These are phyloP conservation scores for Coccyzus lansbergi DNA, from an alignment of 2,797 vertebrate species.

Conservation along the genomic window DNA sequence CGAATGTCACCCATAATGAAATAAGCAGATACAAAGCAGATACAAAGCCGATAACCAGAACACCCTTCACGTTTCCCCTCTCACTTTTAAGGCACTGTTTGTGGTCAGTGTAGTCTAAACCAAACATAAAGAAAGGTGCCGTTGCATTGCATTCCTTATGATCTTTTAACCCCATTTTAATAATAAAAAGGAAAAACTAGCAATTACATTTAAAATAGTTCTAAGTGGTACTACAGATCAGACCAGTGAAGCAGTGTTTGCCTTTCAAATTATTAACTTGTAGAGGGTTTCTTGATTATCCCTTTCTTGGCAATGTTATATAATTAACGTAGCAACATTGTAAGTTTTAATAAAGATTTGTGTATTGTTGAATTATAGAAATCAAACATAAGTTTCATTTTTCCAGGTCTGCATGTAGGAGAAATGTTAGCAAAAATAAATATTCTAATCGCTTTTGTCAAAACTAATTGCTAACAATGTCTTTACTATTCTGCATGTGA, in stretches of 20 bases:
- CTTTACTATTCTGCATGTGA: constrained; percentile 62
- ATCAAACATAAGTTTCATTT: constrained; percentile 56
- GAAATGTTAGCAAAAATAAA: constrained; percentile 67
- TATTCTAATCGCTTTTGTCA: constrained; percentile 72
- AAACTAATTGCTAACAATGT: constrained; percentile 68
- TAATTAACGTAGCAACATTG: constrained; percentile 58
- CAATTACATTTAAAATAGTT: constrained; percentile 44
- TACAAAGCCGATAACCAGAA: neutral
- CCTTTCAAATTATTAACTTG: constrained; percentile 45
- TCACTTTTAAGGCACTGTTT: neutral
- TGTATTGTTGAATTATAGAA: constrained; percentile 57
- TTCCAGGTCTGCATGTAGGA: constrained; percentile 13
- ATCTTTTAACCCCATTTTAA: neutral
- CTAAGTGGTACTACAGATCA: constrained; percentile 33
- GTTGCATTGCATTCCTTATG: neutral
- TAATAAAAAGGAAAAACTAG: constrained; percentile 7
- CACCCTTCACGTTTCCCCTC: neutral
- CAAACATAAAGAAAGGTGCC: neutral
- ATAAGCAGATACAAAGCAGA: neutral
- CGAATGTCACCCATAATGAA: neutral
- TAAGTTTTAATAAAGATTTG: constrained; percentile 62
- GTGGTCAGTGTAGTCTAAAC: neutral
- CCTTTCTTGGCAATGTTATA: constrained; percentile 23
- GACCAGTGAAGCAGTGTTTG: constrained; percentile 31
- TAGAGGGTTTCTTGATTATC: constrained; percentile 56